Base-by-base conservation (phyloP, 2,113 vertebrate species). In the Toxotes jaculatrix region DNA sequence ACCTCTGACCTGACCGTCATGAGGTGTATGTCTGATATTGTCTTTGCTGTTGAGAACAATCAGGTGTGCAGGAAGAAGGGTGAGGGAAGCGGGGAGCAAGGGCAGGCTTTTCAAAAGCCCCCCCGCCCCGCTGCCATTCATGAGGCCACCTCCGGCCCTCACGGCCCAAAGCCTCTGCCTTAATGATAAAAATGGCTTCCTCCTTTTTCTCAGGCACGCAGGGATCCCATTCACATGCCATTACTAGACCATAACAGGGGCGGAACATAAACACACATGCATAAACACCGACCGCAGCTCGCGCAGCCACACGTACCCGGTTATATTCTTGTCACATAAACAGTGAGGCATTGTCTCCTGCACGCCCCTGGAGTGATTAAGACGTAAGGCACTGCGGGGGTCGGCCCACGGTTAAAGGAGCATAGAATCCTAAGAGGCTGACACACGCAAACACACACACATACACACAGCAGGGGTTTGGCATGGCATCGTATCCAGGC, bases 401-500 rank as follows among this genome's bases (percentile, higher is more conserved):
- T 59, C 53, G 27, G 66, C 66, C 57, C 70, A 17, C 57, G 79
- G 83, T 83, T 82, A 81, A 89, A 91, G 80, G 80, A 87, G 81
- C 88, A 75, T 84, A 55, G 77, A 90, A 83, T 88, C 77, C 10
- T 68, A 80, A 82, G 77, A 79, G 89, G 77, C 79, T 38, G 73
- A 77, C 77, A 63, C 79, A 88, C 77, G 80, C 61, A 77, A 36
- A 70, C 59, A 27, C 76, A 0, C 43, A 47, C 76, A 70, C 67
- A 62, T 45, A 38, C 49, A n/a, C 93, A 72, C 94, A 92, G 94
- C 93, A 34, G 92, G 94, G 87, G 85, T 82, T 86, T 59, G 80
- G 63, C 77, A 86, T 88, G 89, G 85, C 87, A 89, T 91, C 89
- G 90, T 88, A 90, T 81, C 68, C 80, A 49, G 79, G 69, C 89